These are phyloP conservation scores for Felis chaus DNA, from an alignment of 2,113 vertebrate genomes.

Conservation along the genomic window DNA sequence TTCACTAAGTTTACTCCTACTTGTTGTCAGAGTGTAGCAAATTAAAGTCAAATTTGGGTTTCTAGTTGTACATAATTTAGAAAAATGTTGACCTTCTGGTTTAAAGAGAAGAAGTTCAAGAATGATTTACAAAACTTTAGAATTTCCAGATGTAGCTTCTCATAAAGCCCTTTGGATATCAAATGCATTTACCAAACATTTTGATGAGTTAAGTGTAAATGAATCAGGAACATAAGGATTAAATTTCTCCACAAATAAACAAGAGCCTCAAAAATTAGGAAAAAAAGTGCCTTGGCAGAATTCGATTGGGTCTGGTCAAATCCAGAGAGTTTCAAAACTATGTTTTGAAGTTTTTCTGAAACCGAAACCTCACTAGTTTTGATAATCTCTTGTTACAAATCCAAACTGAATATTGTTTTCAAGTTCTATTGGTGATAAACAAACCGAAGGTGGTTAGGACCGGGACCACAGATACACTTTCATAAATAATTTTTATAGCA, in stretches of 20 bases:
- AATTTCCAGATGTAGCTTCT: constrained; percentile 48
- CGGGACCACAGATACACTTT: background rate
- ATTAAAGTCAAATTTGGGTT: constrained; percentile 25
- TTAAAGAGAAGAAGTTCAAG: constrained; percentile 29
- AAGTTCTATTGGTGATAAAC: constrained; percentile 33
- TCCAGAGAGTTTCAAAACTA: constrained; percentile 24
- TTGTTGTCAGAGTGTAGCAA: background rate
- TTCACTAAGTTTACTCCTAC: background rate
- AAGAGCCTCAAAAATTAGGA: background rate
- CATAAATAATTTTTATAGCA: background rate
- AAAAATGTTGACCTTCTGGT: background rate
- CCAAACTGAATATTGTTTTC: background rate
- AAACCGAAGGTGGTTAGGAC: background rate
- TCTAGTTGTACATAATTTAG: background rate
- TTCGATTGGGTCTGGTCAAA: background rate
- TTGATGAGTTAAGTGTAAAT: constrained; percentile 56
- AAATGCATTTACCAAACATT: constrained; percentile 43
- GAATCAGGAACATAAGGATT: constrained; percentile 53
- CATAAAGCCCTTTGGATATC: constrained; percentile 34
- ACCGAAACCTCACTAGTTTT: constrained; percentile 36
- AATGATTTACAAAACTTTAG: constrained; percentile 27
- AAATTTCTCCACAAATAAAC: constrained; percentile 36
- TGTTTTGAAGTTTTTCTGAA: constrained; percentile 57
- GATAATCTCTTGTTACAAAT: constrained; percentile 45
- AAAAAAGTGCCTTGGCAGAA: constrained; percentile 29